A percentile compares a stretch with the other conserved stretches of the same genome.
These are phyloP conservation scores for Volucella bombylans DNA, from an alignment of 2,888 invertebrate genomes.

Conservation along the genomic window DNA sequence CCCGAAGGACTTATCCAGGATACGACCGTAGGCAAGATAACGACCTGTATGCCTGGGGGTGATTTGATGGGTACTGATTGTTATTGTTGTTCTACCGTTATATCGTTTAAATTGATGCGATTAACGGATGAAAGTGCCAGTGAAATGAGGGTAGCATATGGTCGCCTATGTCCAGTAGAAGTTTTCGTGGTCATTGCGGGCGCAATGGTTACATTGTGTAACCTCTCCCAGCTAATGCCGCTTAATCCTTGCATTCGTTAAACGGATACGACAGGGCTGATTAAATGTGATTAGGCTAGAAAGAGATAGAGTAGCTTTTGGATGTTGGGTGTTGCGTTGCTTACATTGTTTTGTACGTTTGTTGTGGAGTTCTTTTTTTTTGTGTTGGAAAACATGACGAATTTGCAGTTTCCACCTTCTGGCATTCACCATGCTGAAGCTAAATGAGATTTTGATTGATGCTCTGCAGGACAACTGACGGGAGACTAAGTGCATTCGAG, in stretches of 20 bases:
- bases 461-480: slow-evolving; percentile 2
- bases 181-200: slow-evolving; percentile 70
- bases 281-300: slow-evolving; percentile 66
- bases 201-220: slow-evolving; percentile 49
- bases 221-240: slow-evolving; percentile 59
- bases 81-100: slow-evolving; percentile 70
- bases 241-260: slow-evolving; percentile 73
- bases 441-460: slow-evolving; percentile 72
- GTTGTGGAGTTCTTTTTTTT: slow-evolving; percentile 21
- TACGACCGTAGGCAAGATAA: slow-evolving; percentile 37
- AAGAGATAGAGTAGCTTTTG: neutral
- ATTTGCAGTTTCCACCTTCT: slow-evolving; percentile 66
- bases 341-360: slow-evolving; percentile 10
- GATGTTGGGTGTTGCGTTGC: slow-evolving; percentile 20
- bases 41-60: slow-evolving; percentile 34
- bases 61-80: slow-evolving; percentile 59
- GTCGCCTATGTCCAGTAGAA: slow-evolving; percentile 64
- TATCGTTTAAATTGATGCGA: slow-evolving; percentile 70
- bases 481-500: slow-evolving; percentile 8
- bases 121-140: slow-evolving; percentile 70
- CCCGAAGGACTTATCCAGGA: slow-evolving; percentile 11
- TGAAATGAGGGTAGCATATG: slow-evolving; percentile 73
- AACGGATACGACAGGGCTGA: slow-evolving; percentile 66
- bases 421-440: slow-evolving; percentile 16
- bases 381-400: slow-evolving; percentile 58